Conservation (phyloP, 1,140 invertebrate species). For the Drosophila trapezifrons region DNA sequence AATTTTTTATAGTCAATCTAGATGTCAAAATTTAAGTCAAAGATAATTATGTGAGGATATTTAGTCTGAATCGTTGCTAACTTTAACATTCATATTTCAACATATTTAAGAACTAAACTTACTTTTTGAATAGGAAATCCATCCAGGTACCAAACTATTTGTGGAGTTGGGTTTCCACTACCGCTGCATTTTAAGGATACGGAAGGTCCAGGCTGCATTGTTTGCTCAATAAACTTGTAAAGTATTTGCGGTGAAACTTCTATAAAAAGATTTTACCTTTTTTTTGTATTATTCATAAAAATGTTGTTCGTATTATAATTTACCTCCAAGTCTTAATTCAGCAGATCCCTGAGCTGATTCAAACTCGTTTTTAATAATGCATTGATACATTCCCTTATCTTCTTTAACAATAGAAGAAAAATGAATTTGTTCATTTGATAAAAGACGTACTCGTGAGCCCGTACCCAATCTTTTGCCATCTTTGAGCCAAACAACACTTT, state of each 20-base stretch:
- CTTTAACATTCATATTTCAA: no score
- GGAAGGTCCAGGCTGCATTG: constrained; percentile 91
- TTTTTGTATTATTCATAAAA: neutral
- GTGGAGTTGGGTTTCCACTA: constrained; percentile 92
- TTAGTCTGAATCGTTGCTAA: no score
- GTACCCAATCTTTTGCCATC: constrained; percentile 88
- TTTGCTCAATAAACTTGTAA: constrained; percentile 93
- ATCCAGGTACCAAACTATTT: constrained; percentile 91
- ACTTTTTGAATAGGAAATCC: constrained; percentile 87
- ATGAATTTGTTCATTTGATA: constrained; percentile 85
- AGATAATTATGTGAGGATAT: no score
- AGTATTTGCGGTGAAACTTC: constrained; percentile 91
- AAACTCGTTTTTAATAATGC: constrained; percentile 89
- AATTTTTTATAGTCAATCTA: no score
- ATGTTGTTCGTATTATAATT: constrained; percentile 24
- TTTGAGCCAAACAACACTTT: constrained; percentile 90
- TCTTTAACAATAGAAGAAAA: constrained; percentile 89
- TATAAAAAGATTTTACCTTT: constrained; percentile 81
- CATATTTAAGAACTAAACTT: constrained; percentile 10
- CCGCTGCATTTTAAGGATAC: constrained; percentile 92
- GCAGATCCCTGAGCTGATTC: constrained; percentile 90
- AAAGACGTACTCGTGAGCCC: constrained; percentile 85
- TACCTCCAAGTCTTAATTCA: constrained; percentile 90
- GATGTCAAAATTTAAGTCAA: no score
- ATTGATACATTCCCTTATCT: constrained; percentile 94